A percentile compares a stretch with the other conserved stretches of the same genome.
Conservation (phyloP, 2,888 invertebrate genomes). For the Pasiphila rectangulata region DNA sequence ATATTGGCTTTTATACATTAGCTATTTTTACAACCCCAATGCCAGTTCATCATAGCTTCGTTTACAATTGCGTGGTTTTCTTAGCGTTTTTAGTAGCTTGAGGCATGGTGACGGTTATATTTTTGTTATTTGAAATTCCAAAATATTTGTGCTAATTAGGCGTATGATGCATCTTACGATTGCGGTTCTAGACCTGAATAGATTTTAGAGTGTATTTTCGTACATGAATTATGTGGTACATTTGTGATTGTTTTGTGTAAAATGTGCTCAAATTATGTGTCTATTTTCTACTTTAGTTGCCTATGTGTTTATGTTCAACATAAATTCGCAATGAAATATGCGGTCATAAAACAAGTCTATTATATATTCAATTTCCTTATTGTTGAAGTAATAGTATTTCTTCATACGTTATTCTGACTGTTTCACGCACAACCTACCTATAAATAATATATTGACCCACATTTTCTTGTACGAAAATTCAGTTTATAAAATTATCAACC, state of each 20-base stretch:
- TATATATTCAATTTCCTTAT: too few relatives aligned
- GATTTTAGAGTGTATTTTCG: slow-evolving; percentile 48
- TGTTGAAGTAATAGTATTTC: too few relatives aligned
- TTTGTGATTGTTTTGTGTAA: neutral
- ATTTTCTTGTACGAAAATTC: slow-evolving; percentile 36
- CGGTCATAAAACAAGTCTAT: too few relatives aligned
- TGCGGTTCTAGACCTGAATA: slow-evolving; percentile 38
- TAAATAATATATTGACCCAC: neutral
- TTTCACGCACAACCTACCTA: too few relatives aligned
- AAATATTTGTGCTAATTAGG: slow-evolving; percentile 37
- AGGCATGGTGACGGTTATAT: slow-evolving; percentile 70
- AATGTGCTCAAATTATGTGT: slow-evolving; percentile 13
- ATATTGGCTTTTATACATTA: neutral
- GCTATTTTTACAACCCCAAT: slow-evolving; percentile 5
- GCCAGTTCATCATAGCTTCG: slow-evolving; percentile 34
- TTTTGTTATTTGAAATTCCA: slow-evolving; percentile 19
- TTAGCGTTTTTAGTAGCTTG: slow-evolving; percentile 62
- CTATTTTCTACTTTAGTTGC: slow-evolving; percentile 3
- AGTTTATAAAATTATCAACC: slow-evolving; percentile 39
- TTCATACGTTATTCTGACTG: too few relatives aligned
- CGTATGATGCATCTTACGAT: slow-evolving; percentile 51
- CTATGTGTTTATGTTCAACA: slow-evolving; percentile 16
- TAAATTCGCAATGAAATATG: too few relatives aligned
- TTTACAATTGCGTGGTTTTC: slow-evolving; percentile 35
- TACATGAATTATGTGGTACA: slow-evolving; percentile 7